Conservation (phyloP, 2,797 vertebrate genomes). For the Sternarchorhynchus goeldii region DNA sequence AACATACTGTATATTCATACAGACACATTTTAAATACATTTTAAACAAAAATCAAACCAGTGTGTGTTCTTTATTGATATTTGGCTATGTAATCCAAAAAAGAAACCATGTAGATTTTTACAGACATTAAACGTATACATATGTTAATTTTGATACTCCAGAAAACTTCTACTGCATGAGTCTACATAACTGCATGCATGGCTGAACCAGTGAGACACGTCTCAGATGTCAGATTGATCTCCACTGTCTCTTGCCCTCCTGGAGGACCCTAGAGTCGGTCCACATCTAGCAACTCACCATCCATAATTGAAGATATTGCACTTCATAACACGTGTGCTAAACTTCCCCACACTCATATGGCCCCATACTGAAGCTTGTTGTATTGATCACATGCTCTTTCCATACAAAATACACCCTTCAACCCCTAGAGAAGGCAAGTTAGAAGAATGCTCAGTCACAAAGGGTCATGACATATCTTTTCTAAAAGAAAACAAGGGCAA, state of each 20-base stretch:
- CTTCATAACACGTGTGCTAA: slow-evolving; percentile 49
- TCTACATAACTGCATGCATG: background rate
- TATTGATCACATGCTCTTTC: slow-evolving; percentile 59
- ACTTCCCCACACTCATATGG: slow-evolving; percentile 29
- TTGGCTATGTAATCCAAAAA: too few relatives aligned
- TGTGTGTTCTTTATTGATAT: too few relatives aligned
- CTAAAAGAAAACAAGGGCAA: slow-evolving; percentile 48
- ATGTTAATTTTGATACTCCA: too few relatives aligned
- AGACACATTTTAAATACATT: too few relatives aligned
- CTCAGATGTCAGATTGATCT: background rate
- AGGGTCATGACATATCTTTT: too few relatives aligned
- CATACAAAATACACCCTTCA: slow-evolving; percentile 52
- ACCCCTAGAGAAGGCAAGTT: slow-evolving; percentile 21
- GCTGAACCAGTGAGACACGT: background rate
- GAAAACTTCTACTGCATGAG: too few relatives aligned
- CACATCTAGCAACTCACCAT: slow-evolving; percentile 44
- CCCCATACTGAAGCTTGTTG: slow-evolving; percentile 44
- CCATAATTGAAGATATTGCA: slow-evolving; percentile 48
- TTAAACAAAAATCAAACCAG: too few relatives aligned
- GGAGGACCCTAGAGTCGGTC: slow-evolving; percentile 24
- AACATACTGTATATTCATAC: background rate
- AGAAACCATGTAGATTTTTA: too few relatives aligned
- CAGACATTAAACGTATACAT: too few relatives aligned
- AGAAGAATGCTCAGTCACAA: background rate
- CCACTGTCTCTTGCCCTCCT: slow-evolving; percentile 14